Base-by-base conservation (phyloP, 2,888 invertebrate species). In the Luffia ferchaultella region DNA sequence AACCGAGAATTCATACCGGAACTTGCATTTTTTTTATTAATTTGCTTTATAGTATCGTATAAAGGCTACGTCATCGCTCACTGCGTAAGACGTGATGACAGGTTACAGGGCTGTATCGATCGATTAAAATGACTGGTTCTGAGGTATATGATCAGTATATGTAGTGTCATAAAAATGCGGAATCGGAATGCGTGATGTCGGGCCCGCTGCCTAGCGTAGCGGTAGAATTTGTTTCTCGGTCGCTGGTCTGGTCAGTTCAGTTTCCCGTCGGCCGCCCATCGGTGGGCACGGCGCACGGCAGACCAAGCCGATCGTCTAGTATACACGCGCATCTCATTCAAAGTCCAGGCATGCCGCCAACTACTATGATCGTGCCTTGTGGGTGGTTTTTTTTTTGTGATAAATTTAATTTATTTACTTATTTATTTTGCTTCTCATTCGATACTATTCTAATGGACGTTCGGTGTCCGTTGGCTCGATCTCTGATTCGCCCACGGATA, bases 311-410 rank as follows among this genome's bases (percentile, higher is more conserved):
- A 7, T 30, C 30, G 62, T 46, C 16, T 20, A 17, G 60, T 47
- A 46, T 51, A 49, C 60, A 62, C 68, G 70, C 69, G 30, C 30
- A 30, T 3, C 30, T 12, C 30, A 30, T 42, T 18, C 9, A 18
- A 12, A 18, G 42, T 40, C 45, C 45, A 74, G 70, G 64, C 73
- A 83, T 83, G 83, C 83, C 83, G 70, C 83, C 83, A 60, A 82
- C 82, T 57, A 77, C 83, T 61, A 82, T 80, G 77, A 75, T 83
- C 67, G 82, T 83, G 69, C 80, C 77, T 68, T 83, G 82, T 82
- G 73, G 76, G 83, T 83, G 18, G 17, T 2, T 16, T 17, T n/a
- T 1, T 2, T 18, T 2, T 45, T 45, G 9, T 19, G 15, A 45
- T 45, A 2, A 18, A 45, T 45, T 2, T 45, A 52, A 53, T 59